Conservation (phyloP, 53 echinoderm and acorn worm genomes). For the Holothuria leucospilota region DNA sequence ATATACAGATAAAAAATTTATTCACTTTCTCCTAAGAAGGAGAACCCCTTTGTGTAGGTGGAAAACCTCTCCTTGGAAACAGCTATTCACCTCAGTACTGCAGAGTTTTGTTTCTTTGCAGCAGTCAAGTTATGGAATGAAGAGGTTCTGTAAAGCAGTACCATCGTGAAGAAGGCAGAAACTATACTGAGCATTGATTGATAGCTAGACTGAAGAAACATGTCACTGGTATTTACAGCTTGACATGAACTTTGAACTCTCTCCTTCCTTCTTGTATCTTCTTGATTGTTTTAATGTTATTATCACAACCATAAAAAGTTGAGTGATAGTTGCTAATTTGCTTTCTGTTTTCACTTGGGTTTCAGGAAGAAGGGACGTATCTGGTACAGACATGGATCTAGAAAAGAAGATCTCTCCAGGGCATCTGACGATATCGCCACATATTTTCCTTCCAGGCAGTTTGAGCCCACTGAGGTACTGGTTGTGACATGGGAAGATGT, state of each 20-base stretch:
- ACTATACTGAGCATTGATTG: background rate
- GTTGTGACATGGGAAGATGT: conserved; percentile 35
- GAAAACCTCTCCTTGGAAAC: too few relatives aligned
- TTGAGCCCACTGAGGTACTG: conserved; percentile 1
- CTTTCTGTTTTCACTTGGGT: background rate
- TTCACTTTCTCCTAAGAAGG: too few relatives aligned
- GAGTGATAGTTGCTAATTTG: conserved; percentile 5
- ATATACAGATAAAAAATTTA: too few relatives aligned
- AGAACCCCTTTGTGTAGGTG: too few relatives aligned
- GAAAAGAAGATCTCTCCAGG: conserved; percentile 22
- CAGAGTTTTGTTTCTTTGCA: too few relatives aligned
- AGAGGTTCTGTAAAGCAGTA: too few relatives aligned
- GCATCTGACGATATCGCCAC: background rate
- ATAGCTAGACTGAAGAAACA: conserved; percentile 1
- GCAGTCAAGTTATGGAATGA: too few relatives aligned
- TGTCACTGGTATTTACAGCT: background rate
- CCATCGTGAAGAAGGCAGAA: too few relatives aligned
- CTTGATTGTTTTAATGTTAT: too few relatives aligned
- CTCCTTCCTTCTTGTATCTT: too few relatives aligned
- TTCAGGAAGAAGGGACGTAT: conserved; percentile 25
- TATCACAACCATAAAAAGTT: too few relatives aligned
- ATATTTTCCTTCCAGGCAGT: conserved; percentile 25
- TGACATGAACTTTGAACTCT: conserved; percentile 5
- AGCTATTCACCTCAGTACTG: too few relatives aligned
- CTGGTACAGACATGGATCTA: conserved; percentile 20